Evolutionary conservation across 2,888 invertebrate genomes (phyloP), one percentile per base, ranked within the genome.

Genomic region (Nomada lathburiana): DNA sequence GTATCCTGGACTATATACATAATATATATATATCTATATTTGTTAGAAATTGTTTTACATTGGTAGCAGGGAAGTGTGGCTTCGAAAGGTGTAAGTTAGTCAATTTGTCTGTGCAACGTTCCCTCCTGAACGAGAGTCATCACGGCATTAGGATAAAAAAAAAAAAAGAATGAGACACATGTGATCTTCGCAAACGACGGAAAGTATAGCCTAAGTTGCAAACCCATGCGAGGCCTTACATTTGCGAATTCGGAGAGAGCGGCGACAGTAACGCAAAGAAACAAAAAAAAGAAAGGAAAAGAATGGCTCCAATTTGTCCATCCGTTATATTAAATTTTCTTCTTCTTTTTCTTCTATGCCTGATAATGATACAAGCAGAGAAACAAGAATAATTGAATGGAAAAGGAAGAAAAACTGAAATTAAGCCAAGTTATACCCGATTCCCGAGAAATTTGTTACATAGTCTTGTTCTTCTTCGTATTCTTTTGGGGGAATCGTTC

Each of bases 141-240:
- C 64, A 60, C 73, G 69, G 62, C 55, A 73, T 63, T 59, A 53
- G 57, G 13, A 44, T 1, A 65, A 52, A 44, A 63, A 42, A 44
- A 63, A 42, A 23, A 50, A 50, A 4, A n/a, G 5, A 20, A 20
- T 13, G 36, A 18, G 55, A 55, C 4, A 52, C 11, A 77, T 88
- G 89, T 88, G 86, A 89, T 84, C 69, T 79, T 79, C 20, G 76
- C 79, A 89, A 89, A 69, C 81, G 69, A 79, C 60, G 81, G 88
- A 86, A 89, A 86, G 81, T 89, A 78, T 89, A 88, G 85, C 82
- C 84, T 84, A 89, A 88, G 77, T 88, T 89, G 64, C 82, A 74
- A 71, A 87, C 63, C 73, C 78, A 86, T 86, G 80, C 76, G 89
- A 89, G 89, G 89, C 89, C 89, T 89, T 89, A 88, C 80, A 85